Percentiles rank a stretch among this genome's conserved stretches.
Evolutionary conservation across 2,113 vertebrate genomes (phyloP).

Genomic region (Sapayoa aenigma): DNA sequence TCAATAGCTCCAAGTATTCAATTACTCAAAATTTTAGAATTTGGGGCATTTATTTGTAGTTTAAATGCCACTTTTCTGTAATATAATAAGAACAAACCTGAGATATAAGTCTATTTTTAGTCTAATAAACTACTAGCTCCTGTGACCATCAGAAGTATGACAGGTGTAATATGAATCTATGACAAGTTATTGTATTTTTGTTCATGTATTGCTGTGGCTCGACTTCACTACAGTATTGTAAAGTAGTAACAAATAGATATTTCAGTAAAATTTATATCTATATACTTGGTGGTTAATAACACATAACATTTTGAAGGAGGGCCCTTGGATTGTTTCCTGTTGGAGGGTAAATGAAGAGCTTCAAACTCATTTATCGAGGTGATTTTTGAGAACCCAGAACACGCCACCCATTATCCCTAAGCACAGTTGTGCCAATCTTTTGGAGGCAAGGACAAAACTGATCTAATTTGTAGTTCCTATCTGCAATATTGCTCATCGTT

Average conservation of each 20-base stretch:
- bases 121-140: not conserved
- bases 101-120: not conserved
- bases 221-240: not conserved
- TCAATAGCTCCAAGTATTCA: not conserved
- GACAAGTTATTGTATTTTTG: not conserved
- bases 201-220: not conserved
- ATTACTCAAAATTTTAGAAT: not conserved
- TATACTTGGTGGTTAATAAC: not conserved
- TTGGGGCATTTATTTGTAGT: not conserved
- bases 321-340: not conserved
- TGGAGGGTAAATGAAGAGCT: not conserved
- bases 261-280: not conserved
- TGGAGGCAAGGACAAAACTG: not conserved
- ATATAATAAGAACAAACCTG: not conserved
- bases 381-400: not conserved
- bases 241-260: not conserved
- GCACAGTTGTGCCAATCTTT: not conserved
- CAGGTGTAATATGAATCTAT: not conserved
- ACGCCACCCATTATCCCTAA: not conserved
- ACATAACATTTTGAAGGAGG: not conserved
- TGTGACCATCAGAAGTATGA: not conserved
- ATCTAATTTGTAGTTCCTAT: constrained; percentile 12
- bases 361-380: not conserved
- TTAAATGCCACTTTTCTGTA: not conserved
- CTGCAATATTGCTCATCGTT: not conserved